Conservation (phyloP, 2,113 vertebrate species). For the Colossoma macropomum region DNA sequence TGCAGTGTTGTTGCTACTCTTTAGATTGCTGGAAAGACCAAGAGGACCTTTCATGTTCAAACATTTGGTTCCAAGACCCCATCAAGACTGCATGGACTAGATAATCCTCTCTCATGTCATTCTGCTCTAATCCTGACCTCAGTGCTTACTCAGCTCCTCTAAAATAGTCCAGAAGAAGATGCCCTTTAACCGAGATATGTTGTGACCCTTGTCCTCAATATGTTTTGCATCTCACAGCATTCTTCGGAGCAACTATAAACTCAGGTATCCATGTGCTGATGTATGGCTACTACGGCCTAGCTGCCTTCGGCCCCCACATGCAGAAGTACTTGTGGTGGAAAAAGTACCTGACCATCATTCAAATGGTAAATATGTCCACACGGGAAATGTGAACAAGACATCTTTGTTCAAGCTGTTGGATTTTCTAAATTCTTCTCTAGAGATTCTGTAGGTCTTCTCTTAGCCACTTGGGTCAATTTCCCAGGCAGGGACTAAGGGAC, state of each 20-base stretch:
- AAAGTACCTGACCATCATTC: constrained; percentile 95
- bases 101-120: background rate
- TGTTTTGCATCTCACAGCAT: constrained; percentile 78
- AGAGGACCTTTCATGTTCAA: background rate
- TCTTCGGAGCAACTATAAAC: constrained; percentile 95
- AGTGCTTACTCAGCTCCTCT: background rate
- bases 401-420: too few species aligned
- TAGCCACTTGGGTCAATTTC: too few species aligned
- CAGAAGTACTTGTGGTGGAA: constrained; percentile 99
- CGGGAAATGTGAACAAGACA: too few species aligned
- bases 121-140: background rate
- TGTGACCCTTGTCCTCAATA: background rate
- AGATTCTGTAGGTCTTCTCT: too few species aligned
- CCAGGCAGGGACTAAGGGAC: too few species aligned
- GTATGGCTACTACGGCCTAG: constrained; percentile 96
- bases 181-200: constrained; percentile 3
- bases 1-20: too few species aligned
- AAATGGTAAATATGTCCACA: constrained; percentile 85
- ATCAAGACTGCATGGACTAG: background rate
- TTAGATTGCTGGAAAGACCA: background rate
- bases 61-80: background rate
- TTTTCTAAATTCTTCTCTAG: too few species aligned
- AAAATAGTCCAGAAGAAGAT: background rate
- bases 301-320: constrained; percentile 93
- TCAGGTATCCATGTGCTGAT: constrained; percentile 94